These are phyloP conservation scores for Callimorpha dominula DNA, from an alignment of 2,888 invertebrate genomes.

Conservation along the genomic window DNA sequence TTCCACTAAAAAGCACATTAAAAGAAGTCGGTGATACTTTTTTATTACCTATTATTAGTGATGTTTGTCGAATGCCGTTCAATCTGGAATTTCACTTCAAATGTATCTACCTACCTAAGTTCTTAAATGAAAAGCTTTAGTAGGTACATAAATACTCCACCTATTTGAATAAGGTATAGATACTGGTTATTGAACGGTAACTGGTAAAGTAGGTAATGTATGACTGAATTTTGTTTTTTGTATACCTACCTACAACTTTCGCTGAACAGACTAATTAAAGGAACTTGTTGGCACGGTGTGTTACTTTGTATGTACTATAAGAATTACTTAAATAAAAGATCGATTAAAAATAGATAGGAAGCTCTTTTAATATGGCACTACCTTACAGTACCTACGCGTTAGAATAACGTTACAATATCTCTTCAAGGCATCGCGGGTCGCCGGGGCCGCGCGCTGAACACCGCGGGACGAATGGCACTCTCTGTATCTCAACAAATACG, in stretches of 20 bases:
- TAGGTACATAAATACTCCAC: no score
- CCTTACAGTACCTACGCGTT: slow-evolving; percentile 69
- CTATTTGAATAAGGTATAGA: no score
- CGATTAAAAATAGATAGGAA: slow-evolving; percentile 81
- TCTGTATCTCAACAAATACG: slow-evolving; percentile 12
- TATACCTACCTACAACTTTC: background rate
- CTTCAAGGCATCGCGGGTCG: slow-evolving; percentile 59
- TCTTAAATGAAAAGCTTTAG: no score
- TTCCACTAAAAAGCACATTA: no score
- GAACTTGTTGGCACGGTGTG: background rate
- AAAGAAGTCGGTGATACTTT: no score
- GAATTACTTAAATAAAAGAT: slow-evolving; percentile 53
- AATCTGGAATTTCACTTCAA: no score
- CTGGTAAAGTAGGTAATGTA: no score
- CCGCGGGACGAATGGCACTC: slow-evolving; percentile 36
- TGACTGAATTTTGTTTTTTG: no score
- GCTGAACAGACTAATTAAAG: background rate
- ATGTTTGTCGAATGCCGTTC: no score
- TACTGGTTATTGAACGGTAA: no score
- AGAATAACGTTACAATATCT: slow-evolving; percentile 43
- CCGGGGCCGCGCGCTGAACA: slow-evolving; percentile 21
- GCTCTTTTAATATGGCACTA: slow-evolving; percentile 87
- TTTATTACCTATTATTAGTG: no score
- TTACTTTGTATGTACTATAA: background rate
- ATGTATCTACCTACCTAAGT: no score